A percentile compares a stretch with the other conserved stretches of the same genome.
phyloP scores from a whole-genome alignment of 2,888 invertebrate species.

The Mechanitis mazaeus region DNA sequence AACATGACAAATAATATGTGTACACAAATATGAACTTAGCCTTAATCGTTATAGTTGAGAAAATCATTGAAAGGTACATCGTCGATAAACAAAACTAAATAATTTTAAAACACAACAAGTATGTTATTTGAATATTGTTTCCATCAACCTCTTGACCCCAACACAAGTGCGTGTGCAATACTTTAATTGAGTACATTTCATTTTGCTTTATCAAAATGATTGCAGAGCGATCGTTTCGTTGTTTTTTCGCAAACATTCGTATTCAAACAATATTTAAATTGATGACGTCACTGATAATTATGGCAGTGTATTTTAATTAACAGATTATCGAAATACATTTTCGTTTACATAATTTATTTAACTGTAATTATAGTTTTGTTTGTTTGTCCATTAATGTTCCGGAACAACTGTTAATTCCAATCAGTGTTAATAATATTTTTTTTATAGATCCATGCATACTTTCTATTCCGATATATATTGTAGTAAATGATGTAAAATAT shows the following conservation, averaged over 20 bases:
- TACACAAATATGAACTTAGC: no score
- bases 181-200: neutral
- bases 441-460: no score
- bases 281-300: conserved; percentile 39
- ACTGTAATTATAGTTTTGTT: conserved; percentile 23
- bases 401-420: conserved; percentile 1
- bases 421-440: neutral
- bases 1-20: no score
- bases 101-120: conserved; percentile 2
- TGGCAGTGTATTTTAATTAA: conserved; percentile 41
- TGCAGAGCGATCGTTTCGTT: conserved; percentile 23
- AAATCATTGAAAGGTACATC: neutral
- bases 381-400: conserved; percentile 13
- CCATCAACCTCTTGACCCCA: neutral
- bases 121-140: conserved; percentile 7
- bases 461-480: no score
- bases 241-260: conserved; percentile 30
- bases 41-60: no score
- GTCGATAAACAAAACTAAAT: conserved; percentile 1
- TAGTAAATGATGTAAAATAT: no score
- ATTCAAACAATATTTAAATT: conserved; percentile 46
- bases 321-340: conserved; percentile 32
- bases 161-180: no score
- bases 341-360: conserved; percentile 27
- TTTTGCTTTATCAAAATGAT: conserved; percentile 24